A percentile compares a stretch with the other conserved stretches of the same genome.
Evolutionary conservation across 2,797 vertebrate genomes (phyloP).

Genomic region (Poecile montanus): DNA sequence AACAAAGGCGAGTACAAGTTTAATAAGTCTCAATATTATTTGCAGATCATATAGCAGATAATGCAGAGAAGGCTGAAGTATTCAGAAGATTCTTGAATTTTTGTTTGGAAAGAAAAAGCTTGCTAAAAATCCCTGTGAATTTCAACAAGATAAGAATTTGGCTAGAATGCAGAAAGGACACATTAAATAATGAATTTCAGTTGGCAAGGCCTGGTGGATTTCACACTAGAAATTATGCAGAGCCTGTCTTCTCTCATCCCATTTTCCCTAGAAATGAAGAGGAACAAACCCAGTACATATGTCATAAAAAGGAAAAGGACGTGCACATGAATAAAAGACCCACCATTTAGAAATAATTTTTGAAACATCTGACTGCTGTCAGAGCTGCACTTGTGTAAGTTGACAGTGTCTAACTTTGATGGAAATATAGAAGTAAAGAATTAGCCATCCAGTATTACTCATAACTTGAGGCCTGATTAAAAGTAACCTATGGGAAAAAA

Average conservation of each 20-base stretch:
- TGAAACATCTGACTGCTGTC: not conserved
- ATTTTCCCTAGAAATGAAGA: not conserved
- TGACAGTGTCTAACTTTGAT: not conserved
- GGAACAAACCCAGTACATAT: not conserved
- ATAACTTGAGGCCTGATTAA: constrained; percentile 3
- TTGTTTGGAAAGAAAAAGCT: not conserved
- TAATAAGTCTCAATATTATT: not conserved
- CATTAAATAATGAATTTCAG: not conserved
- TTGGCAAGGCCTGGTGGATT: not conserved
- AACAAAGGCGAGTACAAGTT: not conserved
- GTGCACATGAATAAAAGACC: not conserved
- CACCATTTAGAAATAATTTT: not conserved
- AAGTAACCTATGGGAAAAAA: not conserved
- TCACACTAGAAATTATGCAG: not conserved
- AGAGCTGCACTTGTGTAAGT: not conserved
- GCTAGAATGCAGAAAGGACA: not conserved
- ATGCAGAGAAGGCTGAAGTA: not conserved
- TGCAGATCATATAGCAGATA: not conserved
- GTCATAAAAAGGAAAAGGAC: not conserved
- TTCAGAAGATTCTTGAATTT: not conserved
- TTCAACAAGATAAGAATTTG: not conserved
- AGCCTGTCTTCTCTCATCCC: not conserved
- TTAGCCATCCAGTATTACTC: not conserved
- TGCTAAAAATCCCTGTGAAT: not conserved
- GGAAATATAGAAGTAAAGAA: not conserved